A percentile compares a stretch with the other conserved stretches of the same genome.
Conservation (phyloP, 2,888 invertebrate species). For the Zele albiditarsus region DNA sequence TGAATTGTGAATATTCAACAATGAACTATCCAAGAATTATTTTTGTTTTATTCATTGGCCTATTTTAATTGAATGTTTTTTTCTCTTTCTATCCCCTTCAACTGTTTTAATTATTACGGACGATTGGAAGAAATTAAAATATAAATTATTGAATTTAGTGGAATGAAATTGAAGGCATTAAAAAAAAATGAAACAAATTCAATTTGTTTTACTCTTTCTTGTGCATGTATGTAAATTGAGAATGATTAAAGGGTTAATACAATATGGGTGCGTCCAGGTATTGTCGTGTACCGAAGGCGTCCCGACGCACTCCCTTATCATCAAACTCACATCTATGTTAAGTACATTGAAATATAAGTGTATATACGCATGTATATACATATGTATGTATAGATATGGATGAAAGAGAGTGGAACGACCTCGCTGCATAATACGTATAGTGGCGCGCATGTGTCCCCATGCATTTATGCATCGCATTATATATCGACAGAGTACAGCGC, state of each 20-base stretch:
- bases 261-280: slow-evolving; percentile 46
- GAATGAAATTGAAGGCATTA: neutral
- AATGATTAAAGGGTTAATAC: slow-evolving; percentile 10
- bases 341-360: slow-evolving; percentile 42
- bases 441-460: slow-evolving; percentile 49
- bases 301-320: slow-evolving; percentile 57
- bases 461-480: slow-evolving; percentile 68
- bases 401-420: slow-evolving; percentile 28
- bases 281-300: slow-evolving; percentile 58
- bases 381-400: neutral
- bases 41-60: neutral
- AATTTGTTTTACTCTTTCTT: neutral
- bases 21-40: neutral
- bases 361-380: neutral
- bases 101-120: no score
- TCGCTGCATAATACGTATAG: slow-evolving; percentile 28
- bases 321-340: slow-evolving; percentile 67
- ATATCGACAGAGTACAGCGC: neutral
- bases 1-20: neutral
- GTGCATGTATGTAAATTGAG: neutral
- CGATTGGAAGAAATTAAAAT: no score
- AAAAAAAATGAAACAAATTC: neutral
- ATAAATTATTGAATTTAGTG: neutral
- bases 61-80: neutral
- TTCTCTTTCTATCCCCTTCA: neutral